Evolutionary conservation across 2,797 vertebrate species (phyloP).

Genomic region (Manis pentadactyla): DNA sequence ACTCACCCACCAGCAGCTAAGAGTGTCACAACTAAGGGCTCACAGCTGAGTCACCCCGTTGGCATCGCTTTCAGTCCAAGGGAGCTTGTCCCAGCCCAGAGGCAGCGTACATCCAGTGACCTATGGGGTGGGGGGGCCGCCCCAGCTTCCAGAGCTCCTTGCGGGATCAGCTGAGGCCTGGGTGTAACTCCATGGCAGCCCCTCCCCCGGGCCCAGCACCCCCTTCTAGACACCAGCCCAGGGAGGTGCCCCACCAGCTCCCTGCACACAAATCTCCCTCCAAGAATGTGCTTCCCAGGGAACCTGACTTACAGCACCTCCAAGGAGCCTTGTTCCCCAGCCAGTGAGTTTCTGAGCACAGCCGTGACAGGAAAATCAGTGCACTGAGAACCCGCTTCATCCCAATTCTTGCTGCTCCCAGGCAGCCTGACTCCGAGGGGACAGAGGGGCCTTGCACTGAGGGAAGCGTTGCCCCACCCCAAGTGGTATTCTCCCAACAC

Average conservation of each 20-base stretch:
- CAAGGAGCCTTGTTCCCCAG: neutral
- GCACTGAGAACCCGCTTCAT: neutral
- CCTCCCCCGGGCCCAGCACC: neutral
- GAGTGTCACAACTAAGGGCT: neutral
- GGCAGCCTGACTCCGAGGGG: neutral
- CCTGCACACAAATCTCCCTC: neutral
- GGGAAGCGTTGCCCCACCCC: neutral
- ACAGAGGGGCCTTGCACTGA: neutral
- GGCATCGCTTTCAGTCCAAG: neutral
- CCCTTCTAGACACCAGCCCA: neutral
- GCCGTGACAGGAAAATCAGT: neutral
- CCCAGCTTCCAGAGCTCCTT: neutral
- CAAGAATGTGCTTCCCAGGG: neutral
- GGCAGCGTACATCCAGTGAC: neutral
- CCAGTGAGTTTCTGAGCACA: neutral
- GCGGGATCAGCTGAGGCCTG: neutral
- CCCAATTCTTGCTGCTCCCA: neutral
- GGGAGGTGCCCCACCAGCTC: neutral
- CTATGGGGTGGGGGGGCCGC: neutral
- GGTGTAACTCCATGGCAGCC: accelerated
- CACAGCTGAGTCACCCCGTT: neutral
- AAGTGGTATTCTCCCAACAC: neutral
- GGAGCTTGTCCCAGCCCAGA: neutral
- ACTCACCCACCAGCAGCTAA: neutral
- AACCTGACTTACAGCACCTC: neutral